phyloP scores from a whole-genome alignment of 2,888 invertebrate species.

The Drosophila pseudotakahashii region DNA sequence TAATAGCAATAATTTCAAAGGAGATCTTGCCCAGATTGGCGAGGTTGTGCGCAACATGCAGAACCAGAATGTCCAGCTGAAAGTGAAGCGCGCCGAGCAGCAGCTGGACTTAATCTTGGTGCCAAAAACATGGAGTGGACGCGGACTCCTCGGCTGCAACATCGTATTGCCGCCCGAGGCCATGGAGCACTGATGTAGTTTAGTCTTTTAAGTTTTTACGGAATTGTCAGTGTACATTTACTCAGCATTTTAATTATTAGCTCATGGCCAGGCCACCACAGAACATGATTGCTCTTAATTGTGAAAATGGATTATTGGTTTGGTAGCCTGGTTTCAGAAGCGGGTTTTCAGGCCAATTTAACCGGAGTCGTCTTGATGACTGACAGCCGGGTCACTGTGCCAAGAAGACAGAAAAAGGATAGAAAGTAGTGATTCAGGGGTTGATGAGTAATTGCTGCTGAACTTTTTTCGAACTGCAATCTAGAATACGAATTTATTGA shows the following conservation, averaged over 20 bases:
- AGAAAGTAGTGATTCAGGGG: not conserved
- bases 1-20: slow-evolving; percentile 88
- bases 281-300: slow-evolving; percentile 22
- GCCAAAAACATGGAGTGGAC: slow-evolving; percentile 91
- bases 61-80: slow-evolving; percentile 85
- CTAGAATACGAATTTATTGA: too few species aligned
- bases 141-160: slow-evolving; percentile 91
- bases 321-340: slow-evolving; percentile 5
- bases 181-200: slow-evolving; percentile 51
- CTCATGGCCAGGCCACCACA: slow-evolving; percentile 14
- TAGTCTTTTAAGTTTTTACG: slow-evolving; percentile 2
- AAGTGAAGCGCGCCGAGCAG: slow-evolving; percentile 85
- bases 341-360: slow-evolving; percentile 13
- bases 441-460: not conserved
- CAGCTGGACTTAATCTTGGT: slow-evolving; percentile 87
- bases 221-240: slow-evolving; percentile 22
- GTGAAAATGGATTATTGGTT: slow-evolving; percentile 18
- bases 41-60: slow-evolving; percentile 88
- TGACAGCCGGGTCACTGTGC: slow-evolving; percentile 33
- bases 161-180: slow-evolving; percentile 84
- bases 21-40: slow-evolving; percentile 88
- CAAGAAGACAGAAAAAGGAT: slow-evolving; percentile 11
- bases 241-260: slow-evolving; percentile 15
- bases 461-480: not conserved
- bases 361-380: not conserved